Evolutionary conservation across 2,113 vertebrate genomes (phyloP).

Genomic region (Chlorodrepanis virens): DNA sequence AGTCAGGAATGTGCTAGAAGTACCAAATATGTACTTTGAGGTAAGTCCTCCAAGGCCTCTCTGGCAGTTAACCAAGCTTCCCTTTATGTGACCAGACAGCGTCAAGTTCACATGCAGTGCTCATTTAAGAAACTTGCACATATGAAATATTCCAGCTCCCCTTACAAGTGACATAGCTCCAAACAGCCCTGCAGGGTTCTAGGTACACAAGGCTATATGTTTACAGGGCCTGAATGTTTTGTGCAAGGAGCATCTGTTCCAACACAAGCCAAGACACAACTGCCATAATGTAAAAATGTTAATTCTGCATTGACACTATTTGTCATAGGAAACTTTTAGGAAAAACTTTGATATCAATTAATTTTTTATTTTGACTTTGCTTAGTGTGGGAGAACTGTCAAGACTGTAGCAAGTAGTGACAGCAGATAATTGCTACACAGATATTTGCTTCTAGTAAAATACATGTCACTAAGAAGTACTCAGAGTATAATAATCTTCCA

Average conservation of each 20-base stretch:
- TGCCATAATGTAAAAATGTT: background rate
- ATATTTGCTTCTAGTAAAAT: background rate
- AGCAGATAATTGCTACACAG: background rate
- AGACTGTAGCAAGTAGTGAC: background rate
- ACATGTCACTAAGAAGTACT: background rate
- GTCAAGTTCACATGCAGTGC: background rate
- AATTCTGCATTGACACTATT: background rate
- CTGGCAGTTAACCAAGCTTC: background rate
- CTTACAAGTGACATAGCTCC: background rate
- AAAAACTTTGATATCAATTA: background rate
- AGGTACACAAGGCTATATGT: background rate
- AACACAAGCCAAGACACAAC: background rate
- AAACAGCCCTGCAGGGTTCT: background rate
- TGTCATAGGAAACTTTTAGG: background rate
- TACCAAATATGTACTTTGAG: background rate
- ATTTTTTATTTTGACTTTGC: background rate
- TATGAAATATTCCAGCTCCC: background rate
- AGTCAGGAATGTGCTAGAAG: background rate
- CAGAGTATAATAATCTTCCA: background rate
- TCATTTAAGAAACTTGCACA: background rate
- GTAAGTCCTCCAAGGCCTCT: accelerated
- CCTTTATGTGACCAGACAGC: background rate
- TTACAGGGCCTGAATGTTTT: background rate
- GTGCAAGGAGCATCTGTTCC: background rate
- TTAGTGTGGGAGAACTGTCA: background rate